Percentiles rank a stretch among this genome's conserved stretches.
Conservation (phyloP, 2,888 invertebrate species). For the Omphaloscelis lunosa region DNA sequence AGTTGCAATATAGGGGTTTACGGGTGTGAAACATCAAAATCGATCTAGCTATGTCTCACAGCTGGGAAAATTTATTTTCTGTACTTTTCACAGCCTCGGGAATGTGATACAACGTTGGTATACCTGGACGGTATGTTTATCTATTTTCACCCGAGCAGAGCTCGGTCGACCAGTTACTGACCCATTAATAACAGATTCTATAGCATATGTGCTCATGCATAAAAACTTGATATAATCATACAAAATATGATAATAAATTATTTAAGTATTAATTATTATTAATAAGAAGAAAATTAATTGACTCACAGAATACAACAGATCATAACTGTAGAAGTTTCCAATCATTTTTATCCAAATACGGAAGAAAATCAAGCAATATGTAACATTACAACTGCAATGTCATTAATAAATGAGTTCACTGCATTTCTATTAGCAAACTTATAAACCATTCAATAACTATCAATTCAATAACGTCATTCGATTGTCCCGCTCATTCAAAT, state of each 20-base stretch:
- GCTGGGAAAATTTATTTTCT: too few species aligned
- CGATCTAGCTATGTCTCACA: too few species aligned
- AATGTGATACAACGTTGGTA: too few species aligned
- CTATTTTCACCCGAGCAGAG: too few species aligned
- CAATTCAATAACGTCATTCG: constrained; percentile 19
- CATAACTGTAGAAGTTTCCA: too few species aligned
- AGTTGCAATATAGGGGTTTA: too few species aligned
- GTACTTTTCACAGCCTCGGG: too few species aligned
- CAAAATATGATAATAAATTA: not conserved
- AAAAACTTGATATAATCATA: not conserved
- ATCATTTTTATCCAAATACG: not conserved
- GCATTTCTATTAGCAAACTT: constrained; percentile 12
- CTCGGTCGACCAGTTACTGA: not conserved
- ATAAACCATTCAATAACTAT: constrained; percentile 25
- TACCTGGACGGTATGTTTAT: too few species aligned
- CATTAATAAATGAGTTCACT: constrained; percentile 3
- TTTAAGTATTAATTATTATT: not conserved
- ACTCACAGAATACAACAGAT: not conserved
- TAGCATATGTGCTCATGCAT: not conserved
- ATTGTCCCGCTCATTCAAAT: constrained; percentile 14
- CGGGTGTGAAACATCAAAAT: too few species aligned
- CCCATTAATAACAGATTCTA: constrained; percentile 5
- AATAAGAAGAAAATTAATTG: not conserved
- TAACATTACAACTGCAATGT: not conserved
- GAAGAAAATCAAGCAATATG: not conserved